Evolutionary conservation across 2,888 invertebrate species (phyloP), one percentile per base, ranked within the genome.

Genomic region (Petrolisthes manimaculis): DNA sequence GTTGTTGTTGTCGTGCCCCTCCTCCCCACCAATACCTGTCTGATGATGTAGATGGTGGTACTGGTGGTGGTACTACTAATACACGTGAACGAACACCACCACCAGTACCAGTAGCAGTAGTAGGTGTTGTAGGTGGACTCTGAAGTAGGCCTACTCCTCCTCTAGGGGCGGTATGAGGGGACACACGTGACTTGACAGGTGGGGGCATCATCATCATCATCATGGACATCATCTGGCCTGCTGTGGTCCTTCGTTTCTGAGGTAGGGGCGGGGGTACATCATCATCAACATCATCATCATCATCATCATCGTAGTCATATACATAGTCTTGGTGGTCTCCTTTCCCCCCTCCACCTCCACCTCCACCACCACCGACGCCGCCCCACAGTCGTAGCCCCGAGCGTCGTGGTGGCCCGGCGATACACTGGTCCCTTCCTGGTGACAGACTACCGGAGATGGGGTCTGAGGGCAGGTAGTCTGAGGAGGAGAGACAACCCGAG

Each of bases 401-500:
- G 8, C 8, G 51, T 18, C 82, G 82, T 69, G 79, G 67, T 24
- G 75, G 54, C 67, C 54, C 74, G 5, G 56, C 74, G 74, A 54
- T 55, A n/a, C 86, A 80, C 69, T 53, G 71, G 82, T 86, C 82
- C 37, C 56, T 53, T 4, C 56, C 81, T 9, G 86, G 86, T 82
- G 86, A 86, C n/a, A 75, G 12, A 14, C 75, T 81, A 51, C 81
- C 86, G 37, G 75, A 82, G 61, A 86, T 51, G 75, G 81, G 81
- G 56, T 86, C 86, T 18, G 86, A 86, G 69, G 82, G 86, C 75
- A 82, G 75, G 74, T 74, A 86, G 53, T 86, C 86, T 53, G 85
- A 85, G 24, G 86, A 86, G 18, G 86, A 86, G 12, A 71, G 86
- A 55, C 86, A 86, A 51, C 86, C 86, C 18, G 86, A 86, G 12